These are phyloP conservation scores for Peromyscus nudipes DNA, from an alignment of 2,797 vertebrate genomes.

Conservation along the genomic window DNA sequence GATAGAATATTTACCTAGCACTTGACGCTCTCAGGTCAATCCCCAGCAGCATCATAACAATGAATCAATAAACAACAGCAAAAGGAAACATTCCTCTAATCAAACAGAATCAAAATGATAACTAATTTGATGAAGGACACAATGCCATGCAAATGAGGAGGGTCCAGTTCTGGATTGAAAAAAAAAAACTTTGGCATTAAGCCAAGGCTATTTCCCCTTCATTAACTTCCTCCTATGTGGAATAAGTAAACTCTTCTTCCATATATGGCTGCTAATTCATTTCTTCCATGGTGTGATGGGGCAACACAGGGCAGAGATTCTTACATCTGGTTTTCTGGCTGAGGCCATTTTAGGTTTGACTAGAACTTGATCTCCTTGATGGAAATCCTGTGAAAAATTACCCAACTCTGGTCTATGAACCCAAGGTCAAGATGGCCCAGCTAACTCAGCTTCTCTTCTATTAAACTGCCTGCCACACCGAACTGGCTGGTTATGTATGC, in stretches of 20 bases:
- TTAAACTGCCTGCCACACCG: not conserved
- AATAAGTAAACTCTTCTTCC: not conserved
- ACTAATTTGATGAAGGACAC: conserved; percentile 2
- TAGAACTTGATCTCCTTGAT: not conserved
- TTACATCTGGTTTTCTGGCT: not conserved
- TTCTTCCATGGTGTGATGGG: not conserved
- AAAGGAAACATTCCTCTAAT: not conserved
- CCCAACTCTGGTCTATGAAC: not conserved
- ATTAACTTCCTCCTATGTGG: not conserved
- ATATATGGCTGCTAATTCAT: not conserved
- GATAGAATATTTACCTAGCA: not conserved
- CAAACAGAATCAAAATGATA: conserved; percentile 19
- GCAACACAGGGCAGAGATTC: not conserved
- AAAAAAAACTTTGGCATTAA: not conserved
- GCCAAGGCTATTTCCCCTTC: not conserved
- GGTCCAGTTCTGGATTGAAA: not conserved
- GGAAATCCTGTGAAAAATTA: not conserved
- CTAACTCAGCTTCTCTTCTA: not conserved
- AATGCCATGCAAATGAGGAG: not conserved
- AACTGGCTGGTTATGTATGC: not conserved
- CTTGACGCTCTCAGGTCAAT: not conserved
- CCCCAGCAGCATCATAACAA: not conserved
- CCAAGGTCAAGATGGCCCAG: not conserved
- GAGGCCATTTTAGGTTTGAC: not conserved
- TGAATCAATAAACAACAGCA: not conserved